Evolutionary conservation across 2,797 vertebrate species (phyloP).

Genomic region (Eremophila alpestris): DNA sequence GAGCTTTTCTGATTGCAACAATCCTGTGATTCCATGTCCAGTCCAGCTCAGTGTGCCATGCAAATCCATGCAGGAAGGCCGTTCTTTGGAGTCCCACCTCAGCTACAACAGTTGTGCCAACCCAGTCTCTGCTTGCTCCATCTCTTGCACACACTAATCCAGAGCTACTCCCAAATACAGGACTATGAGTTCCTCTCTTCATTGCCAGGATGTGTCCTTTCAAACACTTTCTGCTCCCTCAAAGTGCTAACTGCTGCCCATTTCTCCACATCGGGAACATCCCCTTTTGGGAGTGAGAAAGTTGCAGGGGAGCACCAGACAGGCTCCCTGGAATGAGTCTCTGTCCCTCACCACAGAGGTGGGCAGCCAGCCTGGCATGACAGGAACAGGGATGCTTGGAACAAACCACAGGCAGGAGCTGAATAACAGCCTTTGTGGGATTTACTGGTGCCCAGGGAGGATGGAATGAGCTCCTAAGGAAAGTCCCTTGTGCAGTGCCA

Average conservation of each 20-base stretch:
- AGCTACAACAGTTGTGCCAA: accelerated
- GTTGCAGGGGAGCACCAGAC: not conserved
- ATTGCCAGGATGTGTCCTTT: not conserved
- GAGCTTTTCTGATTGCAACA: not conserved
- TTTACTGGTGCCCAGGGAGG: not conserved
- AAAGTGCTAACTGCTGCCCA: accelerated
- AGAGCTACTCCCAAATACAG: not conserved
- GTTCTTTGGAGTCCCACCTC: not conserved
- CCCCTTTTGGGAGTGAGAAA: not conserved
- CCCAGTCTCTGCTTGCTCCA: accelerated
- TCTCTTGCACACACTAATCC: not conserved
- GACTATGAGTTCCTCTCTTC: not conserved
- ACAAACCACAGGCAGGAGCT: not conserved
- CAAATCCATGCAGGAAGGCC: not conserved
- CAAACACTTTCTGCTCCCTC: not conserved
- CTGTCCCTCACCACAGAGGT: accelerated
- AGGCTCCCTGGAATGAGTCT: accelerated
- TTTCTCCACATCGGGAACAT: accelerated
- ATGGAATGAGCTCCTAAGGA: not conserved
- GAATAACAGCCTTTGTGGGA: not conserved
- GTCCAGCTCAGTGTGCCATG: not conserved
- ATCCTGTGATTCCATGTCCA: not conserved
- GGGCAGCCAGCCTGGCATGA: not conserved
- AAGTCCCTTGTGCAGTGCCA: not conserved
- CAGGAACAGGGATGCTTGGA: not conserved